These are phyloP conservation scores for Cyanistes caeruleus DNA, from an alignment of 2,113 vertebrate genomes.

Conservation along the genomic window DNA sequence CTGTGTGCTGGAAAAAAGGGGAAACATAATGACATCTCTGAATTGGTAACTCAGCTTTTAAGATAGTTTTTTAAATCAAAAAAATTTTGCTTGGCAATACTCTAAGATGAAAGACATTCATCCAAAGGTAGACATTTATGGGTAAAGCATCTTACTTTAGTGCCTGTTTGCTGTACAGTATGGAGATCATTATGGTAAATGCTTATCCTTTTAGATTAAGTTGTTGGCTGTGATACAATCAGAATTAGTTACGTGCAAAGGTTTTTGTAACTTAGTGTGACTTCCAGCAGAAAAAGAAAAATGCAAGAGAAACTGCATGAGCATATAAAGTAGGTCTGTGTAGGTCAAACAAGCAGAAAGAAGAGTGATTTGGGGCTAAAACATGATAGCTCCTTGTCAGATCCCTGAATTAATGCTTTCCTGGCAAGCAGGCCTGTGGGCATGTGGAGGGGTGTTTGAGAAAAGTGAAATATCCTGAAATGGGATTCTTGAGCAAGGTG, in stretches of 20 bases:
- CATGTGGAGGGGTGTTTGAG: not conserved
- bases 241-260: not conserved
- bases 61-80: not conserved
- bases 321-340: not conserved
- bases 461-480: not conserved
- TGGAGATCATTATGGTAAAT: not conserved
- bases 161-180: not conserved
- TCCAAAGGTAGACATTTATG: not conserved
- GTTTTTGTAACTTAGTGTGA: not conserved
- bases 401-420: not conserved
- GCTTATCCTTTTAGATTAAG: not conserved
- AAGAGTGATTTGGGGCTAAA: not conserved
- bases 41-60: not conserved
- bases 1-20: not conserved
- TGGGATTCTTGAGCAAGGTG: conserved; percentile 3
- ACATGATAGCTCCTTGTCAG: not conserved
- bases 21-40: not conserved
- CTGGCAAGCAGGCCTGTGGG: not conserved
- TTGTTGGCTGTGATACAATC: not conserved
- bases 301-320: not conserved
- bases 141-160: not conserved
- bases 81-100: not conserved
- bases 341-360: not conserved
- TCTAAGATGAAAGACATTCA: not conserved
- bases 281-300: not conserved